phyloP scores from a whole-genome alignment of 2,113 vertebrate species.

The Mobula hypostoma region DNA sequence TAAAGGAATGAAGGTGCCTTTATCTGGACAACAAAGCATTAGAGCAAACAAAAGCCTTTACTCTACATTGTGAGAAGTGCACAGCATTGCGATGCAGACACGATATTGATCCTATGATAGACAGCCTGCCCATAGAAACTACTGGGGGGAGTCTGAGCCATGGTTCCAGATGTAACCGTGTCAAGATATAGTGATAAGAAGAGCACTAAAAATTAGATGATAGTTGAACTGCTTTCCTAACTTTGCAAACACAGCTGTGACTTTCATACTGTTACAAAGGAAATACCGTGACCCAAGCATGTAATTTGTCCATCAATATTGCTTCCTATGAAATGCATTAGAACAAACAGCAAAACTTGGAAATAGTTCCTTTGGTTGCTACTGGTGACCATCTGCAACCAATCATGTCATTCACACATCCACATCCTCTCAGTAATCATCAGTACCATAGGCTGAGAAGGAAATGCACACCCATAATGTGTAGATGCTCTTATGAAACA shows the following conservation, averaged over 20 bases:
- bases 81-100: background rate
- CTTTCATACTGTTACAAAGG: slow-evolving; percentile 69
- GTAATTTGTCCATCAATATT: slow-evolving; percentile 54
- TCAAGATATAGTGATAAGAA: background rate
- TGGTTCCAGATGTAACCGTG: background rate
- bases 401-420: slow-evolving; percentile 66
- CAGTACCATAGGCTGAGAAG: slow-evolving; percentile 43
- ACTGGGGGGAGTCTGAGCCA: background rate
- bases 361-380: slow-evolving; percentile 52
- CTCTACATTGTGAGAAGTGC: background rate
- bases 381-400: slow-evolving; percentile 57
- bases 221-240: slow-evolving; percentile 72
- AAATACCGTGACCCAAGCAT: slow-evolving; percentile 68
- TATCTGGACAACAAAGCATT: background rate
- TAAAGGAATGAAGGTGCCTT: background rate
- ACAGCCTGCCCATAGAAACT: background rate
- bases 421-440: slow-evolving; percentile 54
- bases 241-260: slow-evolving; percentile 73
- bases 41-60: background rate
- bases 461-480: background rate
- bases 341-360: slow-evolving; percentile 64
- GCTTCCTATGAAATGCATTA: slow-evolving; percentile 56
- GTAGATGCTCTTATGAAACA: background rate
- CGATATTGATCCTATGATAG: background rate
- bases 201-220: slow-evolving; percentile 46